Base-by-base conservation (phyloP, 2,113 vertebrate genomes). In the Ploceus nigricollis region DNA sequence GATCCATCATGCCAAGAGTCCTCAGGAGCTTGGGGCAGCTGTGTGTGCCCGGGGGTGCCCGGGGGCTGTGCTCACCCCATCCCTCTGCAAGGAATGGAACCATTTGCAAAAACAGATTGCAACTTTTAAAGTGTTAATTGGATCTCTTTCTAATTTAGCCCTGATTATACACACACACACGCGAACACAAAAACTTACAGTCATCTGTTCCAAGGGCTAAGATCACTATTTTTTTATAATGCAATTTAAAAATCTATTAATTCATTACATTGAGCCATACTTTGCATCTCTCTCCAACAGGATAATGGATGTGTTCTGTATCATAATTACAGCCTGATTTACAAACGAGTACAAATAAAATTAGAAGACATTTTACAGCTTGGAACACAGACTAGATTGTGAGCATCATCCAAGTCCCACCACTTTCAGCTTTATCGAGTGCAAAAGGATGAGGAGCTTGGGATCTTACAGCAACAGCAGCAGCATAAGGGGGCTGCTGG, bases 181-280 rank as follows among this genome's bases (percentile, higher is more conserved):
- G 12, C 56, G 37, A 93, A 93, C 85, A 95, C 93, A 96, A 95
- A 96, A 95, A 80, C 96, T 96, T 96, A 91, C 93, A 91, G 95
- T 96, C 95, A 96, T 96, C 94, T 95, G 95, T 96, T 96, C 95
- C 96, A 96, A 97, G 96, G 93, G 90, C 94, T 94, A 96, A 97
- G 94, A 97, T 96, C 96, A 95, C 96, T 96, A 88, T 86, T 93
- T 96, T 96, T 97, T 96, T 88, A 94, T 90, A 96, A 94, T 95
- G 92, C 92, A 96, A 95, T 97, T 96, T 96, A 60, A 97, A 97
- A 96, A 97, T 92, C 94, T 97, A 96, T 96, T 96, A 96, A 96
- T 97, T 96, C 94, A 96, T 97, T 96, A 96, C 72, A 86, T 96
- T 73, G 93, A 96, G 93, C 94, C 94, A 95, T 89, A 97, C 91